Conservation (phyloP, 2,113 vertebrate species). For the Oreochromis aureus region DNA sequence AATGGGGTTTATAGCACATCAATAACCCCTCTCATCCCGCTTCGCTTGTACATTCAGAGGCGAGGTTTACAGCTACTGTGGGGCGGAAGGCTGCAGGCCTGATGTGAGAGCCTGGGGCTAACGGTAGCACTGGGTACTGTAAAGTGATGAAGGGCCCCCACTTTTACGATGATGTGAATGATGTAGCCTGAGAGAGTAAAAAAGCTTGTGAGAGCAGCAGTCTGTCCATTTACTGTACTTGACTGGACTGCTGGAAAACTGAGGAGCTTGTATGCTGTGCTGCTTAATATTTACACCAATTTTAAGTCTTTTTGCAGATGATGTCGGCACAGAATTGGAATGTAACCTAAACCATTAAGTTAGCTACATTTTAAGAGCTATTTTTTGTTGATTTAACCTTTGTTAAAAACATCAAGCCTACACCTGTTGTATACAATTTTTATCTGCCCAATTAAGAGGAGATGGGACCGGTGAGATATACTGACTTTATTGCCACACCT, state of each 20-base stretch:
- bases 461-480: not conserved
- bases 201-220: constrained; percentile 35
- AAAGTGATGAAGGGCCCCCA: constrained; percentile 64
- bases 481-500: not conserved
- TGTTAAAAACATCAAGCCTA: not conserved
- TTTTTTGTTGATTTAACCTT: not conserved
- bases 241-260: not conserved
- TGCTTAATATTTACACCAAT: constrained; percentile 6
- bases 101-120: constrained; percentile 67
- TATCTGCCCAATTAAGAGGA: not conserved
- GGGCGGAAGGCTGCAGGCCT: constrained; percentile 39
- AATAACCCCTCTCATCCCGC: constrained; percentile 74
- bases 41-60: constrained; percentile 68
- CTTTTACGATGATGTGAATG: constrained; percentile 71
- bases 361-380: not conserved
- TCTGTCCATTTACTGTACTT: constrained; percentile 35
- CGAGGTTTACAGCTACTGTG: constrained; percentile 62
- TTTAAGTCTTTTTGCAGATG: not conserved
- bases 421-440: not conserved
- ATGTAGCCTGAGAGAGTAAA: constrained; percentile 67
- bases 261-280: not conserved
- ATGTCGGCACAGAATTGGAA: not conserved
- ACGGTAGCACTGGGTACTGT: constrained; percentile 66
- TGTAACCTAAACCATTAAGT: not conserved
- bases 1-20: constrained; percentile 76